Base-by-base conservation (phyloP, 2,113 vertebrate species). In the Notothenia rossii region DNA sequence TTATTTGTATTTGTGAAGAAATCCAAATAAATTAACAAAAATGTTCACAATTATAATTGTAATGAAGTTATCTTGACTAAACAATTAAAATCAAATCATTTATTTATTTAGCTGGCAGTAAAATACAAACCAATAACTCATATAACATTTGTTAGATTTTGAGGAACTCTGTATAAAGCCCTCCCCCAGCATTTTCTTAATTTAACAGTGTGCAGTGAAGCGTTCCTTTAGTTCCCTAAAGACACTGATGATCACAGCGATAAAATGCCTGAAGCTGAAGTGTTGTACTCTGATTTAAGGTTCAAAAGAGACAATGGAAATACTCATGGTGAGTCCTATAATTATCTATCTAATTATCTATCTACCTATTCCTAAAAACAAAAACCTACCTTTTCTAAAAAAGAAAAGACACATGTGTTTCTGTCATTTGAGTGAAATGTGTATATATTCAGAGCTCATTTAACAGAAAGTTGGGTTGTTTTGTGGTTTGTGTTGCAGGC, bases 271-370 rank as follows among this genome's bases (percentile, higher is more conserved):
- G 87, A 79, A 10, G n/a, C 48, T 17, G 75, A 85, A 0, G 68
- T 90, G 0, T 0, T 86, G 0, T 91, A 91, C 64, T 18, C 68
- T 14, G 78, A 92, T 14, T 74, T 91, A 6, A 82, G 46, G 5
- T 76, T 91, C 63, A n/a, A 2, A n/a, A 86, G 8, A 56, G 1
- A 0, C 0, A 22, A 2, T 8, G 11, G 1, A 9, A 20, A 50
- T 0, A 1, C 2, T 48, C 15, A 4, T 0, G 73, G 90, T 92
- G 60, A 91, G 88, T 73, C 1, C 13, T 7, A 60, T 14, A 5
- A 20, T 10, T 36, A 64, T 43, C 59, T 29, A 15, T 58, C 55
- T 58, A 15, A 29, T 22, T 58, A 15, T 58, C 55, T 58, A 29
- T 58, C 55, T 58, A 3, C 33, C 22, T 58, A 3, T 58, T 5